These are phyloP conservation scores for Strongylocentrotus purpuratus DNA, from an alignment of 35 echinoderm and acorn worm species.

Conservation along the genomic window DNA sequence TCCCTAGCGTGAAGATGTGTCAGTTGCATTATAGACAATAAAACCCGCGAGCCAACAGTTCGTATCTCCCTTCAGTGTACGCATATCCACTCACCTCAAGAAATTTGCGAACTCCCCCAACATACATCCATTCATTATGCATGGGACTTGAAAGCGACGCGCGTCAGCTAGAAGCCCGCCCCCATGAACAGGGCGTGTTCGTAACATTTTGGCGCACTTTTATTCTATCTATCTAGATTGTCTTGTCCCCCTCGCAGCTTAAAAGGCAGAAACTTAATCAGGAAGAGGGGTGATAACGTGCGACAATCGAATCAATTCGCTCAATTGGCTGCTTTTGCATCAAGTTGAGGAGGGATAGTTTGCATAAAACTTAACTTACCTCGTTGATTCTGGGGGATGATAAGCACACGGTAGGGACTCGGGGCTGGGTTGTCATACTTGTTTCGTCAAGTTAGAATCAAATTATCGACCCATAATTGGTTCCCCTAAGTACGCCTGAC, in stretches of 20 bases:
- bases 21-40: not conserved
- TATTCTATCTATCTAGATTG: not conserved
- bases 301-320: not conserved
- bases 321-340: not conserved
- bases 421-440: not conserved
- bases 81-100: no score
- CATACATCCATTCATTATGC: not conserved
- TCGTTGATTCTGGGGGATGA: not conserved
- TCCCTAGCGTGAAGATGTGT: not conserved
- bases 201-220: not conserved
- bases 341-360: not conserved
- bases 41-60: no score
- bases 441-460: constrained; percentile 1
- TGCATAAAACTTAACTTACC: constrained; percentile 4
- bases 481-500: not conserved
- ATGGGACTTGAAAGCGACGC: not conserved
- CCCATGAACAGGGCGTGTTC: not conserved
- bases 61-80: no score
- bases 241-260: not conserved
- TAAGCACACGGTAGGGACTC: not conserved
- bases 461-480: constrained; percentile 4
- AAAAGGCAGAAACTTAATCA: constrained; percentile 19
- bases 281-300: not conserved
- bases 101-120: not conserved
- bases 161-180: not conserved